Conservation (phyloP, 2,888 invertebrate genomes). For the Heliconius cydno region DNA sequence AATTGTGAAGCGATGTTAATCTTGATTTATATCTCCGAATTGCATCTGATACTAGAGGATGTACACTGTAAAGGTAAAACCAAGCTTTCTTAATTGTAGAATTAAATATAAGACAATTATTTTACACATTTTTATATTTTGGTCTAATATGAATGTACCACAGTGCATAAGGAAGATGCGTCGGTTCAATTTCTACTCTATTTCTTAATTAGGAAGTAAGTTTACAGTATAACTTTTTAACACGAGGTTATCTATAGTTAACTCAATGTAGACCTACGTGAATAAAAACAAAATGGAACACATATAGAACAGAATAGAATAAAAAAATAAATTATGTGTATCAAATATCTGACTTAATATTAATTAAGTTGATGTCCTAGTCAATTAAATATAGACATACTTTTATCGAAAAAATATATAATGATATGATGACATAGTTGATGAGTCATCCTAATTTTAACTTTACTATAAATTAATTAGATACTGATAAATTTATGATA, state of each 20-base stretch:
- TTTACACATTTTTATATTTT: too few species aligned
- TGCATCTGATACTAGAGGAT: background rate
- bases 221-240: background rate
- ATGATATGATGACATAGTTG: constrained; percentile 30
- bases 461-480: constrained; percentile 24
- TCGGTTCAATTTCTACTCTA: background rate
- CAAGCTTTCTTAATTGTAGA: background rate
- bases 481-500: constrained; percentile 33
- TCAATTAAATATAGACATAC: background rate
- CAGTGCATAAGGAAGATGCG: too few species aligned
- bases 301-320: background rate
- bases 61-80: background rate
- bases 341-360: background rate
- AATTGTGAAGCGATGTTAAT: constrained; percentile 8
- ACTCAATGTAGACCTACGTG: background rate
- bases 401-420: background rate
- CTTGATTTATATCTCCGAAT: background rate
- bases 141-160: too few species aligned
- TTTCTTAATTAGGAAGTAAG: background rate
- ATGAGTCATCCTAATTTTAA: constrained; percentile 32
- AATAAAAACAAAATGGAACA: background rate
- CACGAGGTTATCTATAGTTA: background rate
- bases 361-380: background rate
- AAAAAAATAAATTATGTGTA: background rate
- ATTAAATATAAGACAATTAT: too few species aligned